Evolutionary conservation across 2,888 invertebrate genomes (phyloP).

Genomic region (Melipona bicolor): DNA sequence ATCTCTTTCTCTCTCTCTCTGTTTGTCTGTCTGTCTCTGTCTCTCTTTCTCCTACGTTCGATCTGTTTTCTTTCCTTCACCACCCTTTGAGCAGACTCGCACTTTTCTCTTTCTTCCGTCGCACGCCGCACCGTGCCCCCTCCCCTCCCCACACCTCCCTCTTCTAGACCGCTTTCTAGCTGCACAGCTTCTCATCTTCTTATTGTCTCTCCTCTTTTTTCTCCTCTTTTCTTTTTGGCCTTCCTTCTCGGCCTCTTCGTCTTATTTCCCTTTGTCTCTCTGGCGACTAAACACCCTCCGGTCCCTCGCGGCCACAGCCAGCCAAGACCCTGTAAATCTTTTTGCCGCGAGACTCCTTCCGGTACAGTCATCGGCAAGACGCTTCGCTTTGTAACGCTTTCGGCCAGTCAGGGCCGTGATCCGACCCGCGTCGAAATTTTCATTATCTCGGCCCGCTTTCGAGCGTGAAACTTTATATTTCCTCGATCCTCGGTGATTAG

Average conservation of each 20-base stretch:
- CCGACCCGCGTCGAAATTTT: not conserved
- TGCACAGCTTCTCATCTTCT: slow-evolving; percentile 55
- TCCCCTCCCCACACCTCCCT: not conserved
- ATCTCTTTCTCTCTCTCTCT: slow-evolving; percentile 27
- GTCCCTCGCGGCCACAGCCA: slow-evolving; percentile 59
- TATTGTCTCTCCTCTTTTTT: slow-evolving; percentile 43
- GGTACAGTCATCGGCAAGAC: slow-evolving; percentile 73
- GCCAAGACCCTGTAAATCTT: slow-evolving; percentile 68
- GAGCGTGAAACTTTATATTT: slow-evolving; percentile 28
- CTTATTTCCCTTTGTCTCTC: slow-evolving; percentile 74
- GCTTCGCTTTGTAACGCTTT: not conserved
- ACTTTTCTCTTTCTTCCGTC: slow-evolving; percentile 37
- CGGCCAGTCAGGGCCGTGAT: not conserved
- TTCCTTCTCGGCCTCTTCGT: slow-evolving; percentile 50
- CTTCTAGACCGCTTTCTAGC: slow-evolving; percentile 53
- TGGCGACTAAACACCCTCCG: slow-evolving; percentile 69
- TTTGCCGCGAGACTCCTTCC: slow-evolving; percentile 72
- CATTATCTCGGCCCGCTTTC: slow-evolving; percentile 22
- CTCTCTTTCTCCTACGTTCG: not conserved
- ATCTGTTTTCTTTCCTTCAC: not conserved
- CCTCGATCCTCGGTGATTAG: slow-evolving; percentile 24
- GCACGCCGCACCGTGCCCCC: slow-evolving; percentile 2
- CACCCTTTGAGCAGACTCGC: slow-evolving; percentile 19
- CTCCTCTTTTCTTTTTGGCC: slow-evolving; percentile 35
- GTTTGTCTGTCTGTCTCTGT: no score